Evolutionary conservation across 2,797 vertebrate species (phyloP).

Genomic region (Gallirallus australis): DNA sequence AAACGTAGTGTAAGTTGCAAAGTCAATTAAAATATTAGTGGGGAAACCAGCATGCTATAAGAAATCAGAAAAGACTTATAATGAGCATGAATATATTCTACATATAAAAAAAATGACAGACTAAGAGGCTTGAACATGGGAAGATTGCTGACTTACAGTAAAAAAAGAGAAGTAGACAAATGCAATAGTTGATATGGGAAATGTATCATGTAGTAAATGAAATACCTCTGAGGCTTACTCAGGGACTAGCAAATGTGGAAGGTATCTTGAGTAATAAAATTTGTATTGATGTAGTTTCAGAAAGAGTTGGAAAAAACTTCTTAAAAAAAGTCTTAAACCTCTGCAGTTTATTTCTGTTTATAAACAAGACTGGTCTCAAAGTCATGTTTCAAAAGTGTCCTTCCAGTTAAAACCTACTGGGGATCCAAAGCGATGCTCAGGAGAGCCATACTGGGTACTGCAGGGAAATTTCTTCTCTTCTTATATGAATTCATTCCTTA

Average conservation of each 20-base stretch:
- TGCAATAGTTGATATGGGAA: neutral
- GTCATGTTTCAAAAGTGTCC: neutral
- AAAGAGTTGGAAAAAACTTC: neutral
- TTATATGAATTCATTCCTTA: neutral
- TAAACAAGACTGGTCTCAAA: neutral
- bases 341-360: neutral
- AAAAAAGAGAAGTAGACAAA: neutral
- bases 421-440: neutral
- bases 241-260: neutral
- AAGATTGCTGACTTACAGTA: neutral
- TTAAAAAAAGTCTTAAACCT: neutral
- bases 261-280: neutral
- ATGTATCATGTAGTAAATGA: neutral
- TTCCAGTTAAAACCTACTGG: neutral
- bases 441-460: neutral
- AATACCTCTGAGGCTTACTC: neutral
- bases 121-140: neutral
- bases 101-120: neutral
- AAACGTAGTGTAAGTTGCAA: neutral
- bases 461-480: neutral
- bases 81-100: neutral
- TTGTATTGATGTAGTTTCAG: neutral
- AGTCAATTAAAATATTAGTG: neutral
- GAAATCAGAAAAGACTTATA: slow-evolving; percentile 10
- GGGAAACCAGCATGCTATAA: neutral